Conservation (phyloP, 2,888 invertebrate genomes). For the Lepidochitona cinerea region DNA sequence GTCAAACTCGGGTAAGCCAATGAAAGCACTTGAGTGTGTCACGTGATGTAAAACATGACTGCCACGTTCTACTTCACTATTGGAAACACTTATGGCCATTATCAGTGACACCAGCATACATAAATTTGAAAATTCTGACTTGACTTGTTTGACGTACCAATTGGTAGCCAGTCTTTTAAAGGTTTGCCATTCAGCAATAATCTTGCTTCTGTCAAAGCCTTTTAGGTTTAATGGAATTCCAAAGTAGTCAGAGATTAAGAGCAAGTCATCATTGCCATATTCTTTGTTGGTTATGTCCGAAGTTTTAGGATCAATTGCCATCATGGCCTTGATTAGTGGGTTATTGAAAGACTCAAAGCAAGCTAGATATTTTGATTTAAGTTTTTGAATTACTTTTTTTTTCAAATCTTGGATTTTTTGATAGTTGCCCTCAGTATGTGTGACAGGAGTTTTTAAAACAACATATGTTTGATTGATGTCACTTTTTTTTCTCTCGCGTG, state of each 20-base stretch:
- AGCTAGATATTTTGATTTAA: background rate
- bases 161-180: background rate
- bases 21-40: too few relatives aligned
- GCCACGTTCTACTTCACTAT: background rate
- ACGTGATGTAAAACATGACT: too few relatives aligned
- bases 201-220: background rate
- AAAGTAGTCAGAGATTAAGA: background rate
- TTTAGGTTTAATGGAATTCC: background rate
- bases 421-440: background rate
- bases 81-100: background rate
- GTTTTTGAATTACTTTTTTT: background rate
- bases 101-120: conserved; percentile 1
- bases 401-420: background rate
- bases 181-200: background rate
- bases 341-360: conserved; percentile 5
- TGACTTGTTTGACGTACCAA: background rate
- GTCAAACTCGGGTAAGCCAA: too few relatives aligned
- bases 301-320: background rate
- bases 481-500: background rate
- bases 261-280: background rate
- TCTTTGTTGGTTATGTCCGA: background rate
- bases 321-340: background rate
- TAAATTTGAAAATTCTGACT: background rate
- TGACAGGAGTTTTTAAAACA: background rate
- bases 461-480: background rate